These are phyloP conservation scores for Ellobium chinense DNA, from an alignment of 2,888 invertebrate genomes.

Conservation along the genomic window DNA sequence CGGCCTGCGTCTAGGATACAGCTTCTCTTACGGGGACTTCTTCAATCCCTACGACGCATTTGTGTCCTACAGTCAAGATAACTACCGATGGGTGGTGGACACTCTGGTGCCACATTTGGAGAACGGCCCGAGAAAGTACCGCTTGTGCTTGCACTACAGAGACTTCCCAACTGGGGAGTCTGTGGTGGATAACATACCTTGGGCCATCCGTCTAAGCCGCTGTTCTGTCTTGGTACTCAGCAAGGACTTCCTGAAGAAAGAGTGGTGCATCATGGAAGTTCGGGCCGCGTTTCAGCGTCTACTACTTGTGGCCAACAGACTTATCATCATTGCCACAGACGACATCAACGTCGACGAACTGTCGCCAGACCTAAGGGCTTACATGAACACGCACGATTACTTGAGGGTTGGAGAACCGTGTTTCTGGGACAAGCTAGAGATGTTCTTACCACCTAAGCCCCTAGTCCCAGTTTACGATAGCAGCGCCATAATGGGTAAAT, in stretches of 20 bases:
- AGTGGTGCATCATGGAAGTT: conserved; percentile 52
- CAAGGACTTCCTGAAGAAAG: conserved; percentile 46
- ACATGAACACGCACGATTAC: conserved; percentile 49
- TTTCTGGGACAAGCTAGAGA: conserved; percentile 52
- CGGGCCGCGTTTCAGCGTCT: conserved; percentile 45
- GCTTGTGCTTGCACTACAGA: conserved; percentile 62
- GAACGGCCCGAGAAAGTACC: conserved; percentile 82
- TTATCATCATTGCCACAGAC: conserved; percentile 45
- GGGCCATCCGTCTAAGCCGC: conserved; percentile 48
- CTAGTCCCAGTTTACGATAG: not conserved
- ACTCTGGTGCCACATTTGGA: conserved; percentile 90
- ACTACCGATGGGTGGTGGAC: conserved; percentile 91
- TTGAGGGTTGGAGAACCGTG: conserved; percentile 40
- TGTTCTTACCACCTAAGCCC: conserved; percentile 43
- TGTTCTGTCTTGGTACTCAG: conserved; percentile 50
- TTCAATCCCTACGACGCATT: conserved; percentile 87
- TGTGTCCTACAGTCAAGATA: conserved; percentile 88
- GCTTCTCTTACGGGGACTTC: conserved; percentile 43
- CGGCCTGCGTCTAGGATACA: conserved; percentile 51
- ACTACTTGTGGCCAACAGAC: conserved; percentile 39
- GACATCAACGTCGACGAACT: conserved; percentile 42
- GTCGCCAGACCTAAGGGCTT: conserved; percentile 45
- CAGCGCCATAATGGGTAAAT: too few species aligned
- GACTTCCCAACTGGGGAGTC: conserved; percentile 69
- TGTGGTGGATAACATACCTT: conserved; percentile 89